Percentiles rank a stretch among this genome's conserved stretches.
These are phyloP conservation scores for Temnothorax ravouxi DNA, from an alignment of 2,888 invertebrate genomes.

Conservation along the genomic window DNA sequence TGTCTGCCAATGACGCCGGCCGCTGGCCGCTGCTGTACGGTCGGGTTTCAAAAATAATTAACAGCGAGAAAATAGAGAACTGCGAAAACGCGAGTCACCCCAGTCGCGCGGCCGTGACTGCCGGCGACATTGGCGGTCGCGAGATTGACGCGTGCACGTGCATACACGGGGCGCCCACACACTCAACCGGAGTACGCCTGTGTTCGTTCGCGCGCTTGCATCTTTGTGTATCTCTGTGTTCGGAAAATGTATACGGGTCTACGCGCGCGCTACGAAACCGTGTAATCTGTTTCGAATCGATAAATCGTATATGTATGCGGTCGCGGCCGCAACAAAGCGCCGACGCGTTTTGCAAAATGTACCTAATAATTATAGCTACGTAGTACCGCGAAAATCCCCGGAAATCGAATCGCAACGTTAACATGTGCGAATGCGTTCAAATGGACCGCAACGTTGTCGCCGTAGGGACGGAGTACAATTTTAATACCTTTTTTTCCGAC, in stretches of 20 bases:
- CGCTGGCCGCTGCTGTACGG: conserved; percentile 25
- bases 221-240: neutral
- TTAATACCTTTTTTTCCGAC: conserved; percentile 5
- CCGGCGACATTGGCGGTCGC: conserved; percentile 57
- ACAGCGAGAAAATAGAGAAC: conserved; percentile 47
- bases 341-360: conserved; percentile 50
- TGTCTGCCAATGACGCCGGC: neutral
- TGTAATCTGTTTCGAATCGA: conserved; percentile 64
- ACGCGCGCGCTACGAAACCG: conserved; percentile 32
- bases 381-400: neutral
- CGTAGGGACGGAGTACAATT: neutral
- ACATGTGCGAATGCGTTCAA: neutral
- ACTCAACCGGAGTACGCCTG: neutral
- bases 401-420: neutral
- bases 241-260: conserved; percentile 50
- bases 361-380: conserved; percentile 26
- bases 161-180: conserved; percentile 45
- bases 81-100: conserved; percentile 47
- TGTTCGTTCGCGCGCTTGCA: neutral
- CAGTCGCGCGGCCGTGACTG: conserved; percentile 52
- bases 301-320: conserved; percentile 59
- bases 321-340: conserved; percentile 23
- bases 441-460: too few species aligned
- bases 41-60: conserved; percentile 47
- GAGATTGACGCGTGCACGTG: conserved; percentile 63